Conservation (phyloP, 1,140 invertebrate genomes). For the Macrotrachela quadricornifera region DNA sequence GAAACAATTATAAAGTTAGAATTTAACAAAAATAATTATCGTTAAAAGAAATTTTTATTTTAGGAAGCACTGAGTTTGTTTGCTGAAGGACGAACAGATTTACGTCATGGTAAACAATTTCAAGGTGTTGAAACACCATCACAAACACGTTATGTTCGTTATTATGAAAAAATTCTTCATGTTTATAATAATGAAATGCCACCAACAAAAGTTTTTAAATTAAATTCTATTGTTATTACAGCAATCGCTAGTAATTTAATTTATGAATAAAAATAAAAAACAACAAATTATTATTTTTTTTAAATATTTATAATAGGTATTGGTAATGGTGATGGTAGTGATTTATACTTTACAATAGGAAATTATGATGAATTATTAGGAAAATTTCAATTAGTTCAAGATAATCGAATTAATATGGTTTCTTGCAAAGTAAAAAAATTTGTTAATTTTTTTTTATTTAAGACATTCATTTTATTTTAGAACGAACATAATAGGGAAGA, state of each 20-base stretch:
- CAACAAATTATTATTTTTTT: conserved; percentile 3
- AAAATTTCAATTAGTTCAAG: conserved; percentile 24
- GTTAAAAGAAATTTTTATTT: background rate
- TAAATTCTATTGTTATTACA: conserved; percentile 25
- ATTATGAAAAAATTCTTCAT: conserved; percentile 34
- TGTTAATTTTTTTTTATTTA: background rate
- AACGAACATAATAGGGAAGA: conserved; percentile 17
- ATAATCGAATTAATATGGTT: conserved; percentile 19
- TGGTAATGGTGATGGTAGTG: conserved; percentile 33
- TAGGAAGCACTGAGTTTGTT: conserved; percentile 36
- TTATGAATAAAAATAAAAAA: background rate
- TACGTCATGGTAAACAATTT: conserved; percentile 32
- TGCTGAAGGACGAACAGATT: conserved; percentile 35
- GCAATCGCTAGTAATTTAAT: conserved; percentile 21
- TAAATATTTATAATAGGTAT: conserved; percentile 31
- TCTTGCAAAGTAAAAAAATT: background rate
- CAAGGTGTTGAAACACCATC: conserved; percentile 38
- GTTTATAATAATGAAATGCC: conserved; percentile 27
- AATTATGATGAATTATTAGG: conserved; percentile 21
- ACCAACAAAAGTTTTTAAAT: conserved; percentile 20
- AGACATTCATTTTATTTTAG: conserved; percentile 8
- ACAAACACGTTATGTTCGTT: conserved; percentile 37
- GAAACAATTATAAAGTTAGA: too few species aligned
- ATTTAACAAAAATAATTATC: background rate
- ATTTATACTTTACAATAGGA: conserved; percentile 17